These are phyloP conservation scores for Phainopepla nitens DNA, from an alignment of 2,113 vertebrate genomes.

Conservation along the genomic window DNA sequence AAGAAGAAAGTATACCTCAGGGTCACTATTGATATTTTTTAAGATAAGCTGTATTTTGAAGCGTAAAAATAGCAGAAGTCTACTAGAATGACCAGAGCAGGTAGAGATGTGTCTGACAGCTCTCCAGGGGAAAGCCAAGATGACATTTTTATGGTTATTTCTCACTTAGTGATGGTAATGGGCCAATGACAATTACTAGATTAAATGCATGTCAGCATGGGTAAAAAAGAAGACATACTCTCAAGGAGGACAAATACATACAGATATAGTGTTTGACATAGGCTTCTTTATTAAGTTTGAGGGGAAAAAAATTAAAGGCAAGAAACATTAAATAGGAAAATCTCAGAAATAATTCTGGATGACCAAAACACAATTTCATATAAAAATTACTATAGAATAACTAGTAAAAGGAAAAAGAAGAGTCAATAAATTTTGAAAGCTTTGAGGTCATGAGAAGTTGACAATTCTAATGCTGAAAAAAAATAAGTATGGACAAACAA, in stretches of 20 bases:
- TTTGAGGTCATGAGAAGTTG: not conserved
- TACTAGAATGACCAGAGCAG: not conserved
- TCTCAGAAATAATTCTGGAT: not conserved
- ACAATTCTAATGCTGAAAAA: not conserved
- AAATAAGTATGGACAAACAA: not conserved
- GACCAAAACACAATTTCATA: not conserved
- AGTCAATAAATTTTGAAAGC: not conserved
- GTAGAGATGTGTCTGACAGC: not conserved
- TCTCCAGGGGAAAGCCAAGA: not conserved
- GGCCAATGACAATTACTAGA: not conserved
- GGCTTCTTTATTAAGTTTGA: not conserved
- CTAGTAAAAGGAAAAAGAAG: not conserved
- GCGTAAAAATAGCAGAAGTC: not conserved
- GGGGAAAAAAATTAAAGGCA: not conserved
- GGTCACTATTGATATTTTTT: not conserved
- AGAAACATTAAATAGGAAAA: not conserved
- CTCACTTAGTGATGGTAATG: not conserved
- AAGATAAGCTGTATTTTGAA: not conserved
- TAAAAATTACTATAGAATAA: not conserved
- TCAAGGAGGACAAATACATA: not conserved
- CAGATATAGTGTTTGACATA: fast-evolving
- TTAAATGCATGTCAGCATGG: not conserved
- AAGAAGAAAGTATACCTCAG: not conserved
- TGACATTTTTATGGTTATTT: not conserved
- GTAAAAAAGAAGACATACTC: not conserved